A percentile compares a stretch with the other conserved stretches of the same genome.
Evolutionary conservation across 2,888 invertebrate genomes (phyloP).

Genomic region (Eupithecia centaureata): DNA sequence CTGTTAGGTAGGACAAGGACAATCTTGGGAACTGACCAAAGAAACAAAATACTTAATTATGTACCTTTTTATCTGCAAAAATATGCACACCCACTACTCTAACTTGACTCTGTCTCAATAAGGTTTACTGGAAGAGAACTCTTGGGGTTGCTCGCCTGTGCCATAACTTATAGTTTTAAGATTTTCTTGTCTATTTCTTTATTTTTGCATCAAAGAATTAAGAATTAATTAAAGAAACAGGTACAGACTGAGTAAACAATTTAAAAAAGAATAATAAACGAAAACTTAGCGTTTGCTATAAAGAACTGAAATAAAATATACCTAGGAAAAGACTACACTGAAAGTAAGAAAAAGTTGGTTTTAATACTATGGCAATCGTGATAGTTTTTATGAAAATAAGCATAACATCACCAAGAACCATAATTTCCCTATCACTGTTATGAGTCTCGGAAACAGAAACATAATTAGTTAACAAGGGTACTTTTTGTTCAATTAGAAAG

Average conservation of each 20-base stretch:
- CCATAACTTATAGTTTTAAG: no score
- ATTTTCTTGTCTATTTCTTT: no score
- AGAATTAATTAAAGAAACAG: background rate
- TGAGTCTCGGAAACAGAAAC: conserved; percentile 37
- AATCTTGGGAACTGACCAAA: no score
- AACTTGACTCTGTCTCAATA: no score
- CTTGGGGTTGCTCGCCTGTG: no score
- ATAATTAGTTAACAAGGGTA: conserved; percentile 32
- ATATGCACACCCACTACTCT: no score
- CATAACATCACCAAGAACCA: background rate
- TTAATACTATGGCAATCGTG: background rate
- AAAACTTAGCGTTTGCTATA: no score
- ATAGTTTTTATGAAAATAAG: background rate
- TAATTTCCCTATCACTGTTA: conserved; percentile 1
- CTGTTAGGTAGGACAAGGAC: background rate
- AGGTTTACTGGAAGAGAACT: no score
- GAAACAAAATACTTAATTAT: no score
- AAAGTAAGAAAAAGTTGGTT: background rate
- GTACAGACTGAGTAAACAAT: background rate
- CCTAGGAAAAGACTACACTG: background rate
- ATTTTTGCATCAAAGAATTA: no score
- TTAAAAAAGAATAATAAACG: background rate
- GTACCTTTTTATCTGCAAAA: no score
- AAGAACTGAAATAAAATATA: no score
- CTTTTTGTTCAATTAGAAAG: conserved; percentile 42